Conservation (phyloP, 2,113 vertebrate genomes). For the Zeus faber region DNA sequence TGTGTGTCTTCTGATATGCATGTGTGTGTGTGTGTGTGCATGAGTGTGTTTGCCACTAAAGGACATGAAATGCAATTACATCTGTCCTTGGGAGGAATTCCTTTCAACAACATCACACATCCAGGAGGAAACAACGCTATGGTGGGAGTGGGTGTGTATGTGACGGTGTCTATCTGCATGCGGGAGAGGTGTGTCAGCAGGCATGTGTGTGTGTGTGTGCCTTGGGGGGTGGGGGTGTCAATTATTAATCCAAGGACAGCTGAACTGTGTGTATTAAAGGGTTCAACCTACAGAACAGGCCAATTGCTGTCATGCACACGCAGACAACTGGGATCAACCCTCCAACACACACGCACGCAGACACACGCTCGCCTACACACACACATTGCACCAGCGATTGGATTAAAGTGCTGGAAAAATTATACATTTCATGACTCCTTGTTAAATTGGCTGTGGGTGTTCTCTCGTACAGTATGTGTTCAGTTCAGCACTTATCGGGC, state of each 20-base stretch:
- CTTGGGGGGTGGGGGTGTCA: neutral
- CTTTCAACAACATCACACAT: slow-evolving; percentile 43
- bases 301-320: too few species aligned
- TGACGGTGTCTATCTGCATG: slow-evolving; percentile 1
- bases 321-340: too few species aligned
- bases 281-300: too few species aligned
- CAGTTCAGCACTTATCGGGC: too few species aligned
- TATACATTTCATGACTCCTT: too few species aligned
- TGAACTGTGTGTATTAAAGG: too few species aligned
- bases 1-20: slow-evolving; percentile 4
- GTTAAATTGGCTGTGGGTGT: too few species aligned
- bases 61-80: slow-evolving; percentile 59
- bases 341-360: too few species aligned
- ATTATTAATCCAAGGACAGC: neutral
- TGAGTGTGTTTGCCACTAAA: slow-evolving; percentile 1
- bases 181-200: slow-evolving; percentile 5
- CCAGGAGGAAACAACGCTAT: slow-evolving; percentile 9
- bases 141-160: neutral
- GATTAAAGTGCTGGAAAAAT: too few species aligned
- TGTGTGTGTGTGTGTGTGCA: slow-evolving; percentile 24
- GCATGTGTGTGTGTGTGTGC: slow-evolving; percentile 6
- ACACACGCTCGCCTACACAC: too few species aligned
- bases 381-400: too few species aligned
- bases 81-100: slow-evolving; percentile 57
- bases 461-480: too few species aligned